Percentiles rank a stretch among this genome's conserved stretches.
Conservation (phyloP, 64 coral and sea anemone genomes). For the Anthopleura sola region DNA sequence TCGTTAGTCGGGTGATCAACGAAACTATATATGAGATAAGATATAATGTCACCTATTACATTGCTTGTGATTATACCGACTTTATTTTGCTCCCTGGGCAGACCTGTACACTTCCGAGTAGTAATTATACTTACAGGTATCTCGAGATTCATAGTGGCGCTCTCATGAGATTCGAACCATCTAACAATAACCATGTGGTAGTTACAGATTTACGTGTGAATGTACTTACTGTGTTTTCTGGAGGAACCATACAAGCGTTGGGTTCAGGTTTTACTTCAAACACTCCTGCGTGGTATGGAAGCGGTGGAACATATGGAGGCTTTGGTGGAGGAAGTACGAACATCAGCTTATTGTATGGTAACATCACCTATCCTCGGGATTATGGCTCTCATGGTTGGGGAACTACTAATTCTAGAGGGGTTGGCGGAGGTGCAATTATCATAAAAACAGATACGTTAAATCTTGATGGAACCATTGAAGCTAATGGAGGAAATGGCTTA, state of each 20-base stretch:
- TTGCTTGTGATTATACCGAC: constrained; percentile 75
- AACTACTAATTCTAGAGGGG: constrained; percentile 22
- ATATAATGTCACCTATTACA: constrained; percentile 79
- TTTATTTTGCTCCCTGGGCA: constrained; percentile 76
- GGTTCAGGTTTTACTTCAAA: constrained; percentile 27
- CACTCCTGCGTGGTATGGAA: background rate
- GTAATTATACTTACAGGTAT: constrained; percentile 54
- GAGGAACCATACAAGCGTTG: constrained; percentile 47
- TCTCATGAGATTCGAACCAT: constrained; percentile 47
- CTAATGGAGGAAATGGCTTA: constrained; percentile 54
- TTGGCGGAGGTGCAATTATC: constrained; percentile 57
- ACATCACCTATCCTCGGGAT: constrained; percentile 35
- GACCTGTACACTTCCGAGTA: constrained; percentile 43
- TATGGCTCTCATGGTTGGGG: constrained; percentile 67
- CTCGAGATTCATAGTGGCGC: constrained; percentile 72
- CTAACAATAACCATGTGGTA: background rate
- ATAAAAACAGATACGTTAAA: constrained; percentile 31
- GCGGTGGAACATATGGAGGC: constrained; percentile 80
- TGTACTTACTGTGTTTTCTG: constrained; percentile 49
- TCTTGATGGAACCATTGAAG: constrained; percentile 58
- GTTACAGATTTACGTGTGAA: constrained; percentile 24
- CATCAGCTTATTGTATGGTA: constrained; percentile 55
- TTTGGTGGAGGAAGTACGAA: constrained; percentile 61
- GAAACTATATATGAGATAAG: constrained; percentile 50
- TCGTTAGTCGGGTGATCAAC: constrained; percentile 28